A percentile compares a stretch with the other conserved stretches of the same genome.
Conservation (phyloP, 2,797 vertebrate genomes). For the Pipistrellus nathusii region DNA sequence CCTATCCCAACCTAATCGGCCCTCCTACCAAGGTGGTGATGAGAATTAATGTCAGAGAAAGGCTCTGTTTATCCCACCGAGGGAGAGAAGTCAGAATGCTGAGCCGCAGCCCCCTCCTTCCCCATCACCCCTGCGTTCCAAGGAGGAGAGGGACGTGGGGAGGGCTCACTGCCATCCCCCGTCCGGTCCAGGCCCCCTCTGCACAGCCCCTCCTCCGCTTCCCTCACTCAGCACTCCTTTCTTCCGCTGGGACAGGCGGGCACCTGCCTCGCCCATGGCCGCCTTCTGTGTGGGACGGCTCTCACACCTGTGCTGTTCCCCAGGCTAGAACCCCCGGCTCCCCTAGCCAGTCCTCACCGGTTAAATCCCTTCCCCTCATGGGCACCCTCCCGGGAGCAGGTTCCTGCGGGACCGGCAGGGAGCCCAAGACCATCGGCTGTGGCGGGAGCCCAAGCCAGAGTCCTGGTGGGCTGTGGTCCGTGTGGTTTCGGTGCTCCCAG, state of each 20-base stretch:
- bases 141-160: background rate
- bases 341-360: background rate
- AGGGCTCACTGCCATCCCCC: fast-evolving
- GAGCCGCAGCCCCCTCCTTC: background rate
- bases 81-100: background rate
- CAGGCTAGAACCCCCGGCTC: background rate
- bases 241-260: background rate
- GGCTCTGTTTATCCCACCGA: background rate
- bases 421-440: background rate
- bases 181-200: background rate
- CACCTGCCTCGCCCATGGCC: background rate
- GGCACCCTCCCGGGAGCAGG: background rate
- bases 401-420: background rate
- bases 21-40: constrained; percentile 62
- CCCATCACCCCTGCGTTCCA: background rate
- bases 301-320: background rate
- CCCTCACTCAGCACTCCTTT: background rate
- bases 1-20: constrained; percentile 43
- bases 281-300: background rate
- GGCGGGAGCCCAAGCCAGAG: background rate
- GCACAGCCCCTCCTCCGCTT: background rate
- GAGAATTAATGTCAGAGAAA: constrained; percentile 12
- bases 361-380: background rate
- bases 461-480: background rate
- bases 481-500: background rate